Conservation (phyloP, 2,113 vertebrate species). For the Junco hyemalis region DNA sequence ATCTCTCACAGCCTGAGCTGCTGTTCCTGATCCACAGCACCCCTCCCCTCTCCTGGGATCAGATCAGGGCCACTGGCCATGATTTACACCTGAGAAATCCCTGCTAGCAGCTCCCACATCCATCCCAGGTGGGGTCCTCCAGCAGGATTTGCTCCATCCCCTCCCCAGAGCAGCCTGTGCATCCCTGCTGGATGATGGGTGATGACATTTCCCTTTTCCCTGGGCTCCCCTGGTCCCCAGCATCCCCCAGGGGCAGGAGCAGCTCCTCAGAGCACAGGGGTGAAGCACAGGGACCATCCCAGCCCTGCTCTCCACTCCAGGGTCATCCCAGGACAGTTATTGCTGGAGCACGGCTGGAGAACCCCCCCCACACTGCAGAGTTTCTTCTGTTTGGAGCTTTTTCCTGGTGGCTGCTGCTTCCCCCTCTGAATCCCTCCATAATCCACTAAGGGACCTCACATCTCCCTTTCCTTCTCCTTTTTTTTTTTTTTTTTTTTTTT, state of each 20-base stretch:
- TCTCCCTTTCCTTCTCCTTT: conserved; percentile 39
- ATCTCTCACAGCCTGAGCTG: background rate
- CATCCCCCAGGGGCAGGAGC: fast-evolving
- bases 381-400: background rate
- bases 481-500: background rate
- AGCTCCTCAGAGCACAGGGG: background rate
- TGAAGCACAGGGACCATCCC: fast-evolving
- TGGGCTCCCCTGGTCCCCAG: background rate
- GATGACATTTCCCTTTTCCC: background rate
- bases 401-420: background rate
- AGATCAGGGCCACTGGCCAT: fast-evolving
- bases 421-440: background rate
- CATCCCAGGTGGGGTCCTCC: background rate
- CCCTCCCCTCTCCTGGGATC: background rate
- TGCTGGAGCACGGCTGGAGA: background rate
- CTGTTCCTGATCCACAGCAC: background rate
- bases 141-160: background rate
- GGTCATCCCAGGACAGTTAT: background rate
- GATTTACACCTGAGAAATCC: background rate
- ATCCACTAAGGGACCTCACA: conserved; percentile 53
- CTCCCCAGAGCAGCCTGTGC: background rate
- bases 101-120: background rate
- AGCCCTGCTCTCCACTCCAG: background rate
- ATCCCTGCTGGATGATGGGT: background rate
- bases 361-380: background rate